These are phyloP conservation scores for Drosophila paulistorum DNA, from an alignment of 1,140 invertebrate genomes.

Conservation along the genomic window DNA sequence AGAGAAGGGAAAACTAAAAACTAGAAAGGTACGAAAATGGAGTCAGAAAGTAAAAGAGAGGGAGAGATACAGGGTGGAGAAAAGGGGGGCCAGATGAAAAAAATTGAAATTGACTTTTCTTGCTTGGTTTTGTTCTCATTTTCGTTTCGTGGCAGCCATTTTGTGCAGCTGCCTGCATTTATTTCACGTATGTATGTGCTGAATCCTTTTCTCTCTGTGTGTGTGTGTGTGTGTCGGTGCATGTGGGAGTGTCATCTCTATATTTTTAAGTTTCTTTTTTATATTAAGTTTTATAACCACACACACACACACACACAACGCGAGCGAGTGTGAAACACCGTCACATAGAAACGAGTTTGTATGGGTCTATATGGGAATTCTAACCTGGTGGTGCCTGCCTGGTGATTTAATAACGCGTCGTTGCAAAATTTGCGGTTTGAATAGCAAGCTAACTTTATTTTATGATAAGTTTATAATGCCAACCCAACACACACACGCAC, in stretches of 20 bases:
- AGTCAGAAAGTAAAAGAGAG: not conserved
- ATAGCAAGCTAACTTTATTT: constrained; percentile 73
- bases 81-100: not conserved
- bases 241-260: constrained; percentile 20
- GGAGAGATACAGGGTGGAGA: not conserved
- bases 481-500: constrained; percentile 2
- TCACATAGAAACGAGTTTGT: not conserved
- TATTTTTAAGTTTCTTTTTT: constrained; percentile 44
- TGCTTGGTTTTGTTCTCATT: constrained; percentile 55
- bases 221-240: constrained; percentile 12
- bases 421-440: constrained; percentile 73
- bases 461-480: constrained; percentile 76
- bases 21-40: not conserved
- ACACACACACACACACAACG: constrained; percentile 14
- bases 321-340: too few species aligned
- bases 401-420: constrained; percentile 67
- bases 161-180: constrained; percentile 56
- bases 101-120: constrained; percentile 42
- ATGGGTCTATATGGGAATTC: not conserved
- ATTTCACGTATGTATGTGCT: constrained; percentile 27
- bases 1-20: not conserved
- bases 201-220: constrained; percentile 1
- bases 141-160: constrained; percentile 56
- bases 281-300: constrained; percentile 53
- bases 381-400: constrained; percentile 21